A percentile compares a stretch with the other conserved stretches of the same genome.
These are phyloP conservation scores for Spea hammondii DNA, from an alignment of 2,797 vertebrate species.

Conservation along the genomic window DNA sequence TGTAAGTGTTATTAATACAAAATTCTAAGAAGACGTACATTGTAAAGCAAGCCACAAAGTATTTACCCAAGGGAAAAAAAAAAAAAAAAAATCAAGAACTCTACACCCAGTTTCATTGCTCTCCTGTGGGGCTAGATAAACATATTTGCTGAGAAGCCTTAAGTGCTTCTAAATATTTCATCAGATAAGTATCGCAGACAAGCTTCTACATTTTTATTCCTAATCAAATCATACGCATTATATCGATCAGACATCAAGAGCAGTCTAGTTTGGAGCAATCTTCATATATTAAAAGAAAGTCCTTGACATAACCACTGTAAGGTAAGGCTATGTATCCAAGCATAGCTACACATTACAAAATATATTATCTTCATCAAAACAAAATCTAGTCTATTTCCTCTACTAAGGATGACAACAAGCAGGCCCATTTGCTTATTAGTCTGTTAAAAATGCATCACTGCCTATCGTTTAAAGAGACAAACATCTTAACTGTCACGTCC, in stretches of 20 bases:
- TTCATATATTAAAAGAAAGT: slow-evolving; percentile 38
- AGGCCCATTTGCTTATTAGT: background rate
- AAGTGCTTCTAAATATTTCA: slow-evolving; percentile 53
- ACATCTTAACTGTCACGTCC: too few species aligned
- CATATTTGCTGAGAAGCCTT: slow-evolving; percentile 54
- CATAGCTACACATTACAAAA: slow-evolving; percentile 7
- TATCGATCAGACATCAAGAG: slow-evolving; percentile 42
- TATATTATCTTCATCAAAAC: background rate
- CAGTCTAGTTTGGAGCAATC: slow-evolving; percentile 33
- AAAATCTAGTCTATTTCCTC: background rate
- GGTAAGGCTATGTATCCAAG: background rate
- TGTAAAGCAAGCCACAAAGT: slow-evolving; percentile 12
- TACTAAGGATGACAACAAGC: background rate
- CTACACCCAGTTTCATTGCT: slow-evolving; percentile 51
- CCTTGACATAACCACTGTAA: slow-evolving; percentile 13
- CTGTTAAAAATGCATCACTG: too few species aligned
- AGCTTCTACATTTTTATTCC: slow-evolving; percentile 54
- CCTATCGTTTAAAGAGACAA: too few species aligned
- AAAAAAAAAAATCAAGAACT: slow-evolving; percentile 22
- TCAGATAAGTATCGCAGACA: slow-evolving; percentile 49
- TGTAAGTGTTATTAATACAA: slow-evolving; percentile 12
- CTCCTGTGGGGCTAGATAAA: slow-evolving; percentile 51
- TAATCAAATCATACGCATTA: slow-evolving; percentile 55
- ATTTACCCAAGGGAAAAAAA: slow-evolving; percentile 5
- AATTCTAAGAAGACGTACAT: background rate